These are phyloP conservation scores for Trachymyrmex cornetzi DNA, from an alignment of 1,140 invertebrate genomes.

Conservation along the genomic window DNA sequence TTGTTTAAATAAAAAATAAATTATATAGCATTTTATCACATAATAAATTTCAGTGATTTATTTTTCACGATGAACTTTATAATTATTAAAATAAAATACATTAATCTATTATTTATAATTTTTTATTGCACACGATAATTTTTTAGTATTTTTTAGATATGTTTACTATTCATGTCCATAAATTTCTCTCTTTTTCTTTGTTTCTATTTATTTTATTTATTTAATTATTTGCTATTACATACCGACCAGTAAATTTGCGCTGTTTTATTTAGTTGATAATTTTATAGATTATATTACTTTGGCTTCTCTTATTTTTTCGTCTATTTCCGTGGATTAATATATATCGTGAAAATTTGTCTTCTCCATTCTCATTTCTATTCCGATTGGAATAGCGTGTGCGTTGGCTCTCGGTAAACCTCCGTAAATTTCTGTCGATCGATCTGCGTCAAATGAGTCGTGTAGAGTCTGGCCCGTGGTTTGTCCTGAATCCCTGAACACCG, in stretches of 20 bases:
- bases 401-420: constrained; percentile 14
- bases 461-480: constrained; percentile 41
- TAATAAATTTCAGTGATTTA: neutral
- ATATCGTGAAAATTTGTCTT: constrained; percentile 13
- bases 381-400: neutral
- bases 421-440: constrained; percentile 56
- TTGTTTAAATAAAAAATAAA: neutral
- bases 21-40: neutral
- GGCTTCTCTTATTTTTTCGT: neutral
- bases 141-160: neutral
- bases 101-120: neutral
- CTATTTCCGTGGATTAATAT: neutral
- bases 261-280: neutral
- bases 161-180: neutral
- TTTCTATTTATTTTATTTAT: constrained; percentile 1
- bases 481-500: constrained; percentile 50
- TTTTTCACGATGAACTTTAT: neutral
- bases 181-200: neutral
- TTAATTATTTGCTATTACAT: constrained; percentile 9
- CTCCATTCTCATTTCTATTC: constrained; percentile 1
- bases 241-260: no score
- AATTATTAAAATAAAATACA: neutral
- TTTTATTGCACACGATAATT: neutral
- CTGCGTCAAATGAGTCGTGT: constrained; percentile 56
- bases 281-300: neutral